Conservation (phyloP, 2,797 vertebrate species). For the Propithecus perrieri region DNA sequence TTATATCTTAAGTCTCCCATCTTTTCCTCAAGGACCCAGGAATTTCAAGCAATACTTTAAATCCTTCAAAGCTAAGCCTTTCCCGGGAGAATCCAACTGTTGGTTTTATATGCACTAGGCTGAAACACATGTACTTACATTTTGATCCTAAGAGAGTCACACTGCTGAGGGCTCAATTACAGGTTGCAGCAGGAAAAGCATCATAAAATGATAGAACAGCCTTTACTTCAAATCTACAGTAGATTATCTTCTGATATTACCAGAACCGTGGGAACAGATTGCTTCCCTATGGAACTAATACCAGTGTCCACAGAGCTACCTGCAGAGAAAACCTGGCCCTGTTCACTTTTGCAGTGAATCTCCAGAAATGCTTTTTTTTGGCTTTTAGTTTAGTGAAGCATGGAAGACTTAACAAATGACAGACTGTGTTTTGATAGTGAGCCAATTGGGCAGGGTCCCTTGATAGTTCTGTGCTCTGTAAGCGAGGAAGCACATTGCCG, state of each 20-base stretch:
- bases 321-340: conserved; percentile 58
- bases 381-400: conserved; percentile 52
- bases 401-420: conserved; percentile 36
- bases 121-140: not conserved
- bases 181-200: not conserved
- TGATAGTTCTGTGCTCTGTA: conserved; percentile 8
- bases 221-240: conserved; percentile 14
- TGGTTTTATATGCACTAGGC: not conserved
- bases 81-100: not conserved
- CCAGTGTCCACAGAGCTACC: conserved; percentile 21
- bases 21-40: conserved; percentile 8
- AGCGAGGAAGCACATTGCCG: conserved; percentile 44
- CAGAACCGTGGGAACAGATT: conserved; percentile 47
- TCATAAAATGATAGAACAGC: not conserved
- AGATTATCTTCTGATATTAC: conserved; percentile 64
- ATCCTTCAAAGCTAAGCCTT: not conserved
- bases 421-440: conserved; percentile 52
- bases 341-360: conserved; percentile 1
- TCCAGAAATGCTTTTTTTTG: conserved; percentile 40
- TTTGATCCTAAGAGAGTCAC: conserved; percentile 5
- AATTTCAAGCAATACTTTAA: not conserved
- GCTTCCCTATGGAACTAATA: conserved; percentile 57
- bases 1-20: not conserved
- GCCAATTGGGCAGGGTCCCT: conserved; percentile 12
- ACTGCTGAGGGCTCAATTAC: not conserved